Evolutionary conservation across 2,888 invertebrate species (phyloP).

Genomic region (Coecobrya sp.): DNA sequence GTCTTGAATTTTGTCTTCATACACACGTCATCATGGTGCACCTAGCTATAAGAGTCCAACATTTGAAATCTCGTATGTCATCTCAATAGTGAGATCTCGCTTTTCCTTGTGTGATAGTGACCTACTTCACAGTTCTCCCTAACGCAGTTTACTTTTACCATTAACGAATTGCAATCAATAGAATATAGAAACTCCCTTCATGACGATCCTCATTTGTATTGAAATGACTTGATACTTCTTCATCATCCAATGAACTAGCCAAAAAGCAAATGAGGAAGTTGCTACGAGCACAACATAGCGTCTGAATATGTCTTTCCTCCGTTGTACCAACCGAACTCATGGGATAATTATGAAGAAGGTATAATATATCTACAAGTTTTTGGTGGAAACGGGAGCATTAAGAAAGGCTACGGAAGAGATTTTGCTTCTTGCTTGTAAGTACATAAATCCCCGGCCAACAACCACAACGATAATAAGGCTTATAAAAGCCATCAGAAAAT

Average conservation of each 20-base stretch:
- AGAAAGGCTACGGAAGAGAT: conserved; percentile 56
- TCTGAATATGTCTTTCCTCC: not conserved
- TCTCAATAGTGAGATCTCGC: not conserved
- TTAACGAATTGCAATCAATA: conserved; percentile 44
- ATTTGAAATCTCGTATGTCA: not conserved
- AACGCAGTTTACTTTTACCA: conserved; percentile 12
- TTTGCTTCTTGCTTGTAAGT: conserved; percentile 45
- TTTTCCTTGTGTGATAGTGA: conserved; percentile 51
- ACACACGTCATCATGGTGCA: not conserved
- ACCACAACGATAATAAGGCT: conserved; percentile 66
- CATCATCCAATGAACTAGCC: not conserved
- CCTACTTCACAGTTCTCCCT: conserved; percentile 46
- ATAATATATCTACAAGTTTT: not conserved
- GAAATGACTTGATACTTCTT: conserved; percentile 66
- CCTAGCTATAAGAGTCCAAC: too few species aligned
- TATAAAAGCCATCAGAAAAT: conserved; percentile 77
- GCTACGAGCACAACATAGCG: not conserved
- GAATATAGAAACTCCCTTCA: conserved; percentile 25
- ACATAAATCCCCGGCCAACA: conserved; percentile 54
- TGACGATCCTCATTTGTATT: conserved; percentile 74
- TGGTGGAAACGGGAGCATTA: conserved; percentile 2
- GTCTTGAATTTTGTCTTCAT: not conserved
- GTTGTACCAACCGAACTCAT: not conserved
- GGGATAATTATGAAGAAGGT: conserved; percentile 46
- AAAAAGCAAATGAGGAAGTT: not conserved